Evolutionary conservation across 1,140 invertebrate species (phyloP), one percentile per base, ranked within the genome.

Genomic region (Drosophila nigromelanica): DNA sequence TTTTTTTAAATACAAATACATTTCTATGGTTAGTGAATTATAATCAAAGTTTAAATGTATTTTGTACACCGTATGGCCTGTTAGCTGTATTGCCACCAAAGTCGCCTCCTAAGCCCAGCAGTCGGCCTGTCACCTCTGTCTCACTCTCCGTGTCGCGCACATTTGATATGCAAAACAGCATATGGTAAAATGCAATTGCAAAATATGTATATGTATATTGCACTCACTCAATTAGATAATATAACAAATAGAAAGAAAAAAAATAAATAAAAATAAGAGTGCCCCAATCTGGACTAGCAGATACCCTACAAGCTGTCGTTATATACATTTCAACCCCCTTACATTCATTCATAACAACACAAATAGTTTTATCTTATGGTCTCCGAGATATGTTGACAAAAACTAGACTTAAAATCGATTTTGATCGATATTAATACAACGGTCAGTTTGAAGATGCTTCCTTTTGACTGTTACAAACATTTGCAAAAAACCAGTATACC

Each of bases 141-240:
- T 42, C 15, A 24, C 33, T n/a, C 59, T 43, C 45, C 42, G 18
- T 47, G 14, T 42, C 48, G 12, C 42, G 12, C 12, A 48, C 18
- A 45, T 42, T 52, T 70, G 40, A 55, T 72, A 54, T 58, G 62
- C 62, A 59, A 67, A 51, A 15, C 47, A 12, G 27, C 47, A 50
- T 50, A 50, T 50, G 47, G 12, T 14, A 30, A 50, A 50, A 33
- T 50, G 21, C 18, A 15, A 48, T 64, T 55, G 39, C 43, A 42
- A 56, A 55, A 37, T 55, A 40, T 51, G 50, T 50, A 59, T 77
- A n/a, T 69, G 73, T 67, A 77, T 60, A 63, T 59, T 71, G 70
- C 64, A 62, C 64, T 62, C 75, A 75, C 50, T 79, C 76, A 82
- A 79, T 83, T 71, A 70, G 59, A 33, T 83, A 79, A 40, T 82